phyloP scores from a whole-genome alignment of 2,113 vertebrate genomes.

The Emydocephalus ijimae region DNA sequence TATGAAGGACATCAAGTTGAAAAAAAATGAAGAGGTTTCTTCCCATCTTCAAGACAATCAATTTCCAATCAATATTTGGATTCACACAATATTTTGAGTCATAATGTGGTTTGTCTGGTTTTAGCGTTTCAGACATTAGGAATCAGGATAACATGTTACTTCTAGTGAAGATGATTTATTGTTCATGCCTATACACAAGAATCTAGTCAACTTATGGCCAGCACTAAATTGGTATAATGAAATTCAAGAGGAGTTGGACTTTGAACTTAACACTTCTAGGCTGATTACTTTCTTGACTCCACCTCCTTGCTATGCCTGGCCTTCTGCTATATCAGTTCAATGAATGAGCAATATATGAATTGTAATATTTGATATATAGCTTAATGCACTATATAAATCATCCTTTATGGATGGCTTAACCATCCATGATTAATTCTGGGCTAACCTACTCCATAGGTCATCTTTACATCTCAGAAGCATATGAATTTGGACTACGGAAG shows the following conservation, averaged over 20 bases:
- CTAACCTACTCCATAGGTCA: neutral
- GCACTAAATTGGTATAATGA: neutral
- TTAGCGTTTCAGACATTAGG: neutral
- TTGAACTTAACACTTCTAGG: neutral
- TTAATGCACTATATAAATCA: neutral
- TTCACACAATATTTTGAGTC: neutral
- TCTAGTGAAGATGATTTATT: neutral
- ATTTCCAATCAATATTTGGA: neutral
- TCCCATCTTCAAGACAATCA: neutral
- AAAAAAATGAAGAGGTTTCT: neutral
- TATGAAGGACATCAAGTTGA: neutral
- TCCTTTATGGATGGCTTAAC: neutral
- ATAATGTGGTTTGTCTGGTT: neutral
- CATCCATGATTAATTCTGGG: neutral
- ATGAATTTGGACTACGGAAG: neutral
- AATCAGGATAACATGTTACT: neutral
- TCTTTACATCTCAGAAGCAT: neutral
- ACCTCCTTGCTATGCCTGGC: neutral
- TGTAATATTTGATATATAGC: neutral
- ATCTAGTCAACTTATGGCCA: neutral
- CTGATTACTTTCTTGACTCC: neutral
- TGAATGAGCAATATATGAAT: neutral
- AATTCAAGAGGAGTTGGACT: neutral
- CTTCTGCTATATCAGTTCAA: neutral
- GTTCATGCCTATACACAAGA: neutral